Conservation (phyloP, 2,888 invertebrate genomes). For the Hypomecis atomaria region DNA sequence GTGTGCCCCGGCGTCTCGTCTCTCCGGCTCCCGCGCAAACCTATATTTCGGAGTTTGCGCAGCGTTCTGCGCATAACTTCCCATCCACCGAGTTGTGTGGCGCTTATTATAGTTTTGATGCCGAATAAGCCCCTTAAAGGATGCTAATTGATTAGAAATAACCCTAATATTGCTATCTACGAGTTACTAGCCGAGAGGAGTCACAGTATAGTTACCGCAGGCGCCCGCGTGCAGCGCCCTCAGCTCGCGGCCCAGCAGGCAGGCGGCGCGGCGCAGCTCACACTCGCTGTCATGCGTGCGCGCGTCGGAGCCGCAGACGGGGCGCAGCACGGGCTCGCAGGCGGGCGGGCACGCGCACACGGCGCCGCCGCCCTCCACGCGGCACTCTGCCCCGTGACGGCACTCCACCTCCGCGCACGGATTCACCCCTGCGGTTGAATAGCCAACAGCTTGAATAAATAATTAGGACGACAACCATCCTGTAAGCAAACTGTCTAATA, state of each 20-base stretch:
- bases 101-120: too few species aligned
- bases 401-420: slow-evolving; percentile 93
- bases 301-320: slow-evolving; percentile 94
- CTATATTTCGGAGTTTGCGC: too few species aligned
- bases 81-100: too few species aligned
- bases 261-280: slow-evolving; percentile 90
- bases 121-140: too few species aligned
- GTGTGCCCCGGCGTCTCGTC: too few species aligned
- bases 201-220: slow-evolving; percentile 69
- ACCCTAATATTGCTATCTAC: too few species aligned
- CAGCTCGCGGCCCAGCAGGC: slow-evolving; percentile 82
- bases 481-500: too few species aligned
- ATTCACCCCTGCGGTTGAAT: slow-evolving; percentile 86
- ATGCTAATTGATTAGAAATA: too few species aligned
- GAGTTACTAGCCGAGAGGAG: too few species aligned
- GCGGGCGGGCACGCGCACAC: slow-evolving; percentile 93
- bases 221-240: slow-evolving; percentile 76
- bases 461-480: too few species aligned
- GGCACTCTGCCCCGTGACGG: slow-evolving; percentile 91
- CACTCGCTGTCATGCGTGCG: slow-evolving; percentile 93
- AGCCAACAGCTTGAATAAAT: background rate
- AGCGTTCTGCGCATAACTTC: too few species aligned
- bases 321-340: slow-evolving; percentile 91
- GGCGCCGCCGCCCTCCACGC: slow-evolving; percentile 90
- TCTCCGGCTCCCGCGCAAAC: too few species aligned